These are phyloP conservation scores for Stegastes partitus DNA, from an alignment of 2,113 vertebrate species.

Conservation along the genomic window DNA sequence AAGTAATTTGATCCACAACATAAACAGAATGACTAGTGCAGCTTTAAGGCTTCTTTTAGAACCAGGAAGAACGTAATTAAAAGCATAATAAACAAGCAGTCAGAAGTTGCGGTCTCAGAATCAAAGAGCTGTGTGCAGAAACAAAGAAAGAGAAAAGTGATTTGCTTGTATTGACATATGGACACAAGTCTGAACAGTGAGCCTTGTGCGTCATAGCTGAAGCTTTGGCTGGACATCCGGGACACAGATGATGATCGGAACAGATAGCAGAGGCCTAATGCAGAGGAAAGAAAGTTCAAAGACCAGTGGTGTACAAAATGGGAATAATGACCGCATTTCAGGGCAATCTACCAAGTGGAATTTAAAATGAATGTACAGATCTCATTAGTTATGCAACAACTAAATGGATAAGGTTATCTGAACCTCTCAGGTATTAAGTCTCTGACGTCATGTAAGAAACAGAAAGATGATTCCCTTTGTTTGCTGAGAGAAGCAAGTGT, in stretches of 20 bases:
- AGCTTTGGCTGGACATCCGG: constrained; percentile 59
- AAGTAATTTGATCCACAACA: background rate
- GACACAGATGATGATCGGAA: constrained; percentile 54
- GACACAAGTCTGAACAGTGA: constrained; percentile 31
- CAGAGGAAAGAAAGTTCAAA: constrained; percentile 59
- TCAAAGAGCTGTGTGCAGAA: background rate
- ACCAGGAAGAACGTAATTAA: background rate
- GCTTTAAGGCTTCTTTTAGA: background rate
- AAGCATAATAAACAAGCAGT: background rate
- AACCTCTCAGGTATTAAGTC: constrained; percentile 36
- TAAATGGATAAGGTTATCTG: constrained; percentile 44
- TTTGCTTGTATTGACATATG: constrained; percentile 13
- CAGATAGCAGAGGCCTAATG: constrained; percentile 55
- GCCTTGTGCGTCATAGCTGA: constrained; percentile 59
- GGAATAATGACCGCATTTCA: constrained; percentile 55
- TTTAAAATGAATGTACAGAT: constrained; percentile 47
- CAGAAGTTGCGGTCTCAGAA: background rate
- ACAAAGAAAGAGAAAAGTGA: constrained; percentile 13
- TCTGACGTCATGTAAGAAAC: constrained; percentile 31
- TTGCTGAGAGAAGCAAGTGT: constrained; percentile 9
- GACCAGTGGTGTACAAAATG: constrained; percentile 39
- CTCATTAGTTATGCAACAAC: constrained; percentile 50
- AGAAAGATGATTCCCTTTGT: constrained; percentile 24
- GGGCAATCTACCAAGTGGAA: constrained; percentile 50
- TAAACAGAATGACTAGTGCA: background rate